Evolutionary conservation across 2,888 invertebrate species (phyloP).

Genomic region (Escarpia spicata): DNA sequence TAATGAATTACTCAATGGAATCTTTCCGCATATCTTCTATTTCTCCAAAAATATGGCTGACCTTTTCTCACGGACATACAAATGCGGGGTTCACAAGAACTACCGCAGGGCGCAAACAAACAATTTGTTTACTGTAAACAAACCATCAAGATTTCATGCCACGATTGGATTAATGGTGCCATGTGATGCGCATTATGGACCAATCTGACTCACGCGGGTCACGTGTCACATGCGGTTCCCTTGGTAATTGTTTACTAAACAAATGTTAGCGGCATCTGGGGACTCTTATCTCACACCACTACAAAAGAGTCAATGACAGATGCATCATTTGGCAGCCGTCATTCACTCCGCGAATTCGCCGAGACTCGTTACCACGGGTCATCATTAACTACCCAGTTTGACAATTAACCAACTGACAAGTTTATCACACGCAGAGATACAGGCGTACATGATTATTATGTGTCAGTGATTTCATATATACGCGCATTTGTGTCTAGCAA

Average conservation of each 20-base stretch:
- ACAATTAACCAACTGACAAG: not conserved
- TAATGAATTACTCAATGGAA: conserved; percentile 19
- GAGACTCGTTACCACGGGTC: not conserved
- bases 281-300: conserved; percentile 17
- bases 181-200: conserved; percentile 33
- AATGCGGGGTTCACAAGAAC: conserved; percentile 54
- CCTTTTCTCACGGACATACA: conserved; percentile 48
- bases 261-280: conserved; percentile 8
- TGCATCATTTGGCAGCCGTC: not conserved
- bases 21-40: conserved; percentile 30
- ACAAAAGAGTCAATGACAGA: conserved; percentile 12
- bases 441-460: not conserved
- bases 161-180: conserved; percentile 34
- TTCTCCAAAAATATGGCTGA: conserved; percentile 48
- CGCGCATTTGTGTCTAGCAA: not conserved
- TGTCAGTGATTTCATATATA: not conserved
- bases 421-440: not conserved
- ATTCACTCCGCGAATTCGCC: not conserved
- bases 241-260: conserved; percentile 28
- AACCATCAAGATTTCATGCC: conserved; percentile 37
- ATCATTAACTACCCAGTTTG: not conserved
- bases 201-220: conserved; percentile 32
- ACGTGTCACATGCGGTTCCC: conserved; percentile 27
- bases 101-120: conserved; percentile 59
- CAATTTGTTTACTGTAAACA: conserved; percentile 60